Percentiles rank a stretch among this genome's conserved stretches.
These are phyloP conservation scores for Sebastes fasciatus DNA, from an alignment of 2,113 vertebrate genomes.

Conservation along the genomic window DNA sequence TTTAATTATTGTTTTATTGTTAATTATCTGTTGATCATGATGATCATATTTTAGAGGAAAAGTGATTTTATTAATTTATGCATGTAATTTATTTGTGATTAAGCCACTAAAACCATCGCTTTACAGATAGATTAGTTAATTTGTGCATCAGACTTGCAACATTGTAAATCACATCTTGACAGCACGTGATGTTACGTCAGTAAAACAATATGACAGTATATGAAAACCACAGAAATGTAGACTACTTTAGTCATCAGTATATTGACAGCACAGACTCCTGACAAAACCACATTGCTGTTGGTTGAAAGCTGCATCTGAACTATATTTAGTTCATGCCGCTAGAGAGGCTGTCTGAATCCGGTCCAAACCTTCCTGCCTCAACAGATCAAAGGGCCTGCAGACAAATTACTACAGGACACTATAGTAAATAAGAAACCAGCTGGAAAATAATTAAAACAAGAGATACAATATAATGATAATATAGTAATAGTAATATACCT, in stretches of 20 bases:
- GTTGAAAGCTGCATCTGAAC: background rate
- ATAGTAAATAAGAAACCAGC: background rate
- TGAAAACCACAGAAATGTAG: slow-evolving; percentile 2
- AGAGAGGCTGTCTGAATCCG: background rate
- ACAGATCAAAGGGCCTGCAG: background rate
- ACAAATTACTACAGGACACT: background rate
- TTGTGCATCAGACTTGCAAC: background rate
- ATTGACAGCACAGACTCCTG: background rate
- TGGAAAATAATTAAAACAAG: background rate
- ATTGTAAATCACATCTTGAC: background rate
- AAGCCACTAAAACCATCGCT: background rate
- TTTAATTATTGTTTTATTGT: too few relatives aligned
- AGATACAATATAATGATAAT: too few relatives aligned
- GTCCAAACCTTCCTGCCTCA: background rate
- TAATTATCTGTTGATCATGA: too few relatives aligned
- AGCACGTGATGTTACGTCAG: background rate
- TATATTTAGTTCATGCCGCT: background rate
- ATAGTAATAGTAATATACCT: background rate
- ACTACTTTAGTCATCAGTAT: background rate
- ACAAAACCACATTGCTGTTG: background rate
- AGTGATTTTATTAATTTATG: background rate
- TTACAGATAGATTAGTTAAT: background rate
- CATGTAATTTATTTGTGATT: background rate
- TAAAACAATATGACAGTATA: background rate
- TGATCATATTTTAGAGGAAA: background rate